Evolutionary conservation across 2,113 vertebrate genomes (phyloP).

Genomic region (Eubucco bourcierii): DNA sequence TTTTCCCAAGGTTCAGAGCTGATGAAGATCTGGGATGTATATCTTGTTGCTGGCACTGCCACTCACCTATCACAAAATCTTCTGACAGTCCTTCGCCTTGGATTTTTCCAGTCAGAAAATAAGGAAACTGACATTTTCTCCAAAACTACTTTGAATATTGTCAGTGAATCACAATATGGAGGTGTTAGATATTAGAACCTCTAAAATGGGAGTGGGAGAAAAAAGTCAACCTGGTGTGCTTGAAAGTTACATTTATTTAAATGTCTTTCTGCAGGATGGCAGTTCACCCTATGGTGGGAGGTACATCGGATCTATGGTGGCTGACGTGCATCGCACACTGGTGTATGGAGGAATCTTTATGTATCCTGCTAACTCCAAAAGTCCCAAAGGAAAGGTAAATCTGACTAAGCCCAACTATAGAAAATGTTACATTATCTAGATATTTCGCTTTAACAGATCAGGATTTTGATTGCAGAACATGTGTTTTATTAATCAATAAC

Average conservation of each 20-base stretch:
- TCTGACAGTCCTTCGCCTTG: not conserved
- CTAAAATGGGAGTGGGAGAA: not conserved
- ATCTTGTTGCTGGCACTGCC: not conserved
- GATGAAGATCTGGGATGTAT: not conserved
- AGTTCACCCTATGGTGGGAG: conserved; percentile 87
- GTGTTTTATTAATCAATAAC: not conserved
- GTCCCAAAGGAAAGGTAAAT: conserved; percentile 91
- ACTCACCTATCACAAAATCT: not conserved
- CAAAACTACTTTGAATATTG: not conserved
- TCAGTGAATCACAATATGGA: rapidly evolving
- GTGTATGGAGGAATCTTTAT: conserved; percentile 97
- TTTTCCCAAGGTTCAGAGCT: not conserved
- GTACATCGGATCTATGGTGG: conserved; percentile 96
- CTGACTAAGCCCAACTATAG: not conserved
- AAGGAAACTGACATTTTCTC: not conserved
- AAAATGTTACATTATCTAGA: not conserved
- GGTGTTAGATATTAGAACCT: not conserved
- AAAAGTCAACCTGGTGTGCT: not conserved
- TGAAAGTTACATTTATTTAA: not conserved
- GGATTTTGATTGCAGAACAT: not conserved
- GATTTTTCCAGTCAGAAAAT: not conserved
- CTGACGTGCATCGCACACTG: conserved; percentile 94
- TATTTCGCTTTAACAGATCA: not conserved
- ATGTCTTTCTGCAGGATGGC: conserved; percentile 79
- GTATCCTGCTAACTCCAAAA: conserved; percentile 92